Percentiles rank a stretch among this genome's conserved stretches.
Conservation (phyloP, 1,140 invertebrate genomes). For the Potamilus streckersoni region DNA sequence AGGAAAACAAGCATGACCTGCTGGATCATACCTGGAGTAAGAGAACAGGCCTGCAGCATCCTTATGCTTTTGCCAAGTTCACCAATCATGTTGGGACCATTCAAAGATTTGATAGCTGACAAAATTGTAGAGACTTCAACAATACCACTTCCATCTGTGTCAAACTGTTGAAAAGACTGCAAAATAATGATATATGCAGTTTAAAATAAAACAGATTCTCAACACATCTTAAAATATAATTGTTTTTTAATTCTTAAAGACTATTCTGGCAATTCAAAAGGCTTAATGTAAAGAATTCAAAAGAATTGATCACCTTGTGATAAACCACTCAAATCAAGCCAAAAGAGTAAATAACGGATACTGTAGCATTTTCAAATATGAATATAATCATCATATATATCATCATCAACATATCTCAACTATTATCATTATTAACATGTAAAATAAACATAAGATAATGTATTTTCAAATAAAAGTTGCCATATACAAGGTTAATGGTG, state of each 20-base stretch:
- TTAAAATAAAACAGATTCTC: neutral
- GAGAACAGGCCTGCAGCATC: slow-evolving; percentile 63
- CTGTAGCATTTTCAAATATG: too few relatives aligned
- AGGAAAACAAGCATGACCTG: too few relatives aligned
- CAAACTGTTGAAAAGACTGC: slow-evolving; percentile 64
- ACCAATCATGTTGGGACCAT: slow-evolving; percentile 51
- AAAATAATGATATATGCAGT: slow-evolving; percentile 9
- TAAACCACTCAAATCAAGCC: neutral
- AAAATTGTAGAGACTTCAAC: slow-evolving; percentile 60
- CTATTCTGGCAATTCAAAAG: neutral
- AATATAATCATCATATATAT: too few relatives aligned
- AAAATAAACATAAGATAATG: too few relatives aligned
- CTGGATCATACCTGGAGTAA: slow-evolving; percentile 52
- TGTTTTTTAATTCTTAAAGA: neutral
- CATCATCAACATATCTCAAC: too few relatives aligned
- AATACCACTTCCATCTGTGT: slow-evolving; percentile 63
- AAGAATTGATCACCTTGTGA: neutral
- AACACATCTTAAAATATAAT: neutral
- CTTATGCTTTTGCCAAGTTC: slow-evolving; percentile 62
- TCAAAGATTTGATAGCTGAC: slow-evolving; percentile 52
- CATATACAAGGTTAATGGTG: too few relatives aligned
- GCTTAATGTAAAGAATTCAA: neutral
- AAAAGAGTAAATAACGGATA: too few relatives aligned
- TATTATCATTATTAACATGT: too few relatives aligned
- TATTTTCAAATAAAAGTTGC: too few relatives aligned